Conservation (phyloP, 2,113 vertebrate species). For the Psilopsiagon aurifrons region DNA sequence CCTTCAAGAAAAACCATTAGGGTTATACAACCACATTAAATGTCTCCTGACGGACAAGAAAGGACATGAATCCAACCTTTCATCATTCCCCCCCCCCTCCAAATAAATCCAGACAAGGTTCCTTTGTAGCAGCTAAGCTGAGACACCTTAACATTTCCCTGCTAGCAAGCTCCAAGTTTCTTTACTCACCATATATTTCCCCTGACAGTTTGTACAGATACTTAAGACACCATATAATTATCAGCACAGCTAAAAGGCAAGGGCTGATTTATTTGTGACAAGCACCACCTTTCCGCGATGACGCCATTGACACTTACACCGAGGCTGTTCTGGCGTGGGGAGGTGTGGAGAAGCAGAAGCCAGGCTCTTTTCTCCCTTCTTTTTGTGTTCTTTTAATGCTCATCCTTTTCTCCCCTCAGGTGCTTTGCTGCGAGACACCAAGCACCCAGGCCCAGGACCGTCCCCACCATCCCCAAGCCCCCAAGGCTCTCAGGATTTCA, state of each 20-base stretch:
- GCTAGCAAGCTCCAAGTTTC: conserved; percentile 55
- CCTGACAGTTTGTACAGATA: conserved; percentile 79
- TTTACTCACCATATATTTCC: conserved; percentile 79
- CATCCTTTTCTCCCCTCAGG: not conserved
- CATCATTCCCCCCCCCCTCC: conserved; percentile 66
- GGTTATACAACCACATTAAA: conserved; percentile 49
- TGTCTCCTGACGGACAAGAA: conserved; percentile 67
- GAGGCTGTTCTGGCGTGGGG: not conserved
- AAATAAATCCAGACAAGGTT: conserved; percentile 75
- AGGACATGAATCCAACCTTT: conserved; percentile 66
- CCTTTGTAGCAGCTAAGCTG: conserved; percentile 45
- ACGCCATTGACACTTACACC: conserved; percentile 51
- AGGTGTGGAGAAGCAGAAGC: not conserved
- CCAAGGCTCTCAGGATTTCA: not conserved
- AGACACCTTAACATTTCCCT: conserved; percentile 56
- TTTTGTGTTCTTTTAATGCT: not conserved
- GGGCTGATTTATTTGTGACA: conserved; percentile 79
- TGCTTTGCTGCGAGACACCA: accelerated
- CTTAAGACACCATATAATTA: conserved; percentile 82
- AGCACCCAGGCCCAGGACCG: not conserved
- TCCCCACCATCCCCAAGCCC: not conserved
- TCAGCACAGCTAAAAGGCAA: conserved; percentile 76
- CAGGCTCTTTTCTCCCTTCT: not conserved
- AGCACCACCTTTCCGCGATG: conserved; percentile 65
- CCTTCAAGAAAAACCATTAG: conserved; percentile 71